Base-by-base conservation (phyloP, 2,113 vertebrate genomes). In the Dipodomys stephensi region DNA sequence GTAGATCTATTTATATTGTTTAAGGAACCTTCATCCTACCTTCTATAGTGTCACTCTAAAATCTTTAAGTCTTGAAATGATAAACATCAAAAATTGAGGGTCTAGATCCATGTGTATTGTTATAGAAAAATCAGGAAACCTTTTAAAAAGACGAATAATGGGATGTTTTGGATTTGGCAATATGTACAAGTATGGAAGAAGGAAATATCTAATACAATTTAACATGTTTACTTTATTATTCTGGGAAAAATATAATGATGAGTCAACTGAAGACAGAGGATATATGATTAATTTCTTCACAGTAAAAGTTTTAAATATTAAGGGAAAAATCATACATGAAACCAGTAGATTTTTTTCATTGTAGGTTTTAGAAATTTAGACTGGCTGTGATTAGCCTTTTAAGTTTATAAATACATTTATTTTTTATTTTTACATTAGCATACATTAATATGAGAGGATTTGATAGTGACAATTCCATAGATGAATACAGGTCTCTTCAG, bases 131-230 rank as follows among this genome's bases (percentile, higher is more conserved):
- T 85, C 83, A 8, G 71, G 57, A 95, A 88, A 68, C 7, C 3
- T 27, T 62, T 77, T 90, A 68, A 76, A 91, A 88, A 92, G 62
- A 30, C 81, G 39, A 92, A 81, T 57, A 92, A 74, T 65, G 7
- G 28, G 35, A 32, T 4, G 11, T 77, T 78, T 81, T 88, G 72
- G 25, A 18, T 86, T 83, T 88, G 49, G 23, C 71, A 28, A 22
- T 88, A 86, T 79, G 11, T 86, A 44, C 4, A 85, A 88, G 16
- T 72, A 67, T 20, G n/a, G 57, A 89, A 72, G 76, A 88, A 72
- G 13, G 32, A 92, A 86, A 44, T 80, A 74, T 30, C 79, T 78
- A 83, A 73, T 80, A 39, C 2, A 92, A 88, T 83, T 80, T 86
- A 23, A 83, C 86, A 81, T 76, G 53, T 74, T n/a, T 71, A 90